Conservation (phyloP, 2,113 vertebrate genomes). For the Oryzias curvinotus region DNA sequence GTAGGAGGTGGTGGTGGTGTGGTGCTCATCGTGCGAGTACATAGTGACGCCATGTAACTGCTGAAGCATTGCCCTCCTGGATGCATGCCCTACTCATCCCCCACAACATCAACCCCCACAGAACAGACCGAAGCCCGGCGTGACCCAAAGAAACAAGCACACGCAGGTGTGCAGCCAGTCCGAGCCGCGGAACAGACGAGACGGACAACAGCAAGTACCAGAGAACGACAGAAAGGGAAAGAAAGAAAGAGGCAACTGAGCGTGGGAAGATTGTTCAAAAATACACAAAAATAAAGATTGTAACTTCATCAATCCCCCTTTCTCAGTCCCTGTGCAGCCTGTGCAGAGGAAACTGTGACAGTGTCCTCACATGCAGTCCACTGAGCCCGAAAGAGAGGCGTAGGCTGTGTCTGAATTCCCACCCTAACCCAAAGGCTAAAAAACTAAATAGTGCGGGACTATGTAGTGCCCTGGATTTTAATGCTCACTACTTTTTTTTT, state of each 20-base stretch:
- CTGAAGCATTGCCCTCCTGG: conserved; percentile 87
- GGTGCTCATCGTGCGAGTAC: conserved; percentile 83
- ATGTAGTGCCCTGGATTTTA: no score
- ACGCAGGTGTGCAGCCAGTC: conserved; percentile 16
- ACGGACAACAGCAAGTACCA: conserved; percentile 61
- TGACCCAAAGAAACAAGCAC: conserved; percentile 21
- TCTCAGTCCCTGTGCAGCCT: conserved; percentile 13
- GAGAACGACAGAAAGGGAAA: conserved; percentile 63
- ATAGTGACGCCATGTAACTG: conserved; percentile 86
- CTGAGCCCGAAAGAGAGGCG: no score
- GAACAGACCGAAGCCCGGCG: conserved; percentile 48
- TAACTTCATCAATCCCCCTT: conserved; percentile 5
- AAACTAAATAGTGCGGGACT: no score
- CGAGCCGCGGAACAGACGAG: conserved; percentile 36
- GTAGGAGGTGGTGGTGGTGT: conserved; percentile 69
- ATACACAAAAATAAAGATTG: conserved; percentile 30
- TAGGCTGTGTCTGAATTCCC: no score
- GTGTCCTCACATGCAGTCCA: no score
- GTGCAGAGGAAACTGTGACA: neutral
- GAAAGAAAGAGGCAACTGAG: conserved; percentile 63
- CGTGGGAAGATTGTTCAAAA: conserved; percentile 45
- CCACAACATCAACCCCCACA: conserved; percentile 67
- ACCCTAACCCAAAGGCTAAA: no score
- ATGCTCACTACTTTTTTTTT: no score
- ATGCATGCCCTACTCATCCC: conserved; percentile 80